Percentiles rank a stretch among this genome's conserved stretches.
These are phyloP conservation scores for Spinus olivaceus DNA, from an alignment of 2,797 vertebrate species.

Conservation along the genomic window DNA sequence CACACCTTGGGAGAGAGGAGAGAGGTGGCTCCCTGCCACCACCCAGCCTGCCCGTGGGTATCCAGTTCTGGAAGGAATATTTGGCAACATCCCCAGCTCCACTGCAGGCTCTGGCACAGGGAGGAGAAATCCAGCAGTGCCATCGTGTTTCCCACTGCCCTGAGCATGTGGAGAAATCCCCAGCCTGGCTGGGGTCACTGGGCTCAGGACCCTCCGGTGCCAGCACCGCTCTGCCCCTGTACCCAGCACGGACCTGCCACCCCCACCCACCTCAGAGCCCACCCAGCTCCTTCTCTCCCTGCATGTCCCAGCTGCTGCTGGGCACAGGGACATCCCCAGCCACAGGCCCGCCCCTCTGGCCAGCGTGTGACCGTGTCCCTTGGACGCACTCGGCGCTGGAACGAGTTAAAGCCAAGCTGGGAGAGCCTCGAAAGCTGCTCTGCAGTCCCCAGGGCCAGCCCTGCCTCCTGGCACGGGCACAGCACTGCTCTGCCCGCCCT, in stretches of 20 bases:
- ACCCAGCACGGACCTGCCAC: accelerated
- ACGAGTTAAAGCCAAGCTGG: background rate
- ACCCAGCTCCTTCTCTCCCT: accelerated
- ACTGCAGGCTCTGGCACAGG: accelerated
- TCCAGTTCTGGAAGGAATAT: accelerated
- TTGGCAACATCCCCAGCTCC: accelerated
- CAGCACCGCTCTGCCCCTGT: background rate
- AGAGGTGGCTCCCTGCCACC: background rate
- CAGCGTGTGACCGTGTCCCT: background rate
- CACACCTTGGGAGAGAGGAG: background rate
- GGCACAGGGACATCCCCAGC: background rate
- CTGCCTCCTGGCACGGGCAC: background rate
- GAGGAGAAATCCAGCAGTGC: background rate
- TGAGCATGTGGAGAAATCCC: accelerated
- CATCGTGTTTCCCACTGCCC: background rate
- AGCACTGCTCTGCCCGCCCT: accelerated
- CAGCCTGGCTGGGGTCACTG: background rate
- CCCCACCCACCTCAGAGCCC: background rate
- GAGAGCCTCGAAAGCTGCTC: background rate
- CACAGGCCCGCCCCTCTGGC: background rate
- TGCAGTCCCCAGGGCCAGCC: background rate
- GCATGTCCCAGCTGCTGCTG: background rate
- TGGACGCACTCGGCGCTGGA: background rate
- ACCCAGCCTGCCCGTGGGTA: background rate
- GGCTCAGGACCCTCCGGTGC: accelerated